Base-by-base conservation (phyloP, 2,113 vertebrate species). In the Zapornia atra region DNA sequence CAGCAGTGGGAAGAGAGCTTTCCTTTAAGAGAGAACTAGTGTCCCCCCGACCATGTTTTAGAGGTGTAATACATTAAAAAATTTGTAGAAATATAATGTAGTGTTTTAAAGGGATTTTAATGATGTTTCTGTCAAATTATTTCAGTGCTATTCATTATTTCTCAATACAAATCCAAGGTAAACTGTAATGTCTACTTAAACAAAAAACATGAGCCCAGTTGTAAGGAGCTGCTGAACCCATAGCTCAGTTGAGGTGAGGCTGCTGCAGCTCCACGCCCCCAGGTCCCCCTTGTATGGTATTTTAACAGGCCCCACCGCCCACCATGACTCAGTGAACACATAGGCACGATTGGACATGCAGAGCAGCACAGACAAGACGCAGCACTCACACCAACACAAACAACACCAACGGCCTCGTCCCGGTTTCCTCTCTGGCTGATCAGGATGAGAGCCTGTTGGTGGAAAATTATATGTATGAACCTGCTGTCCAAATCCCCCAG, bases 271-370 rank as follows among this genome's bases (percentile, higher is more conserved):
- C 38, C 13, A 1, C 13, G 36, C 3, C 18, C 18, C 28, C 18
- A 36, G 29, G 24, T 64, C 20, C 36, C 1, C 0, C 1, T 0
- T 3, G 31, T 4, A 75, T 10, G n/a, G 9, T 66, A 40, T 16
- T 76, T 40, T 46, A 26, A 9, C 1, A 17, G 15, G 2, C 36
- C 69, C 3, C 14, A 26, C 8, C 14, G 3, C 29, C 31, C 20
- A 14, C 56, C 1, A 0, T 28, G 50, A 56, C 28, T 56, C 50
- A 50, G 12, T 20, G 44, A 3, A 57, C 34, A 10, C 0, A 1
- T 31, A 11, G 29, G n/a, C 13, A 24, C 0, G 0, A 2, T 25
- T 2, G 4, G 33, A 26, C 21, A 40, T 34, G 25, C 29, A 64
- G 33, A 59, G 20, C 48, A 60, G 54, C 42, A 48, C 29, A 78